Evolutionary conservation across 2,797 vertebrate genomes (phyloP), one percentile per base, ranked within the genome.

Genomic region (Malacoraja senta): DNA sequence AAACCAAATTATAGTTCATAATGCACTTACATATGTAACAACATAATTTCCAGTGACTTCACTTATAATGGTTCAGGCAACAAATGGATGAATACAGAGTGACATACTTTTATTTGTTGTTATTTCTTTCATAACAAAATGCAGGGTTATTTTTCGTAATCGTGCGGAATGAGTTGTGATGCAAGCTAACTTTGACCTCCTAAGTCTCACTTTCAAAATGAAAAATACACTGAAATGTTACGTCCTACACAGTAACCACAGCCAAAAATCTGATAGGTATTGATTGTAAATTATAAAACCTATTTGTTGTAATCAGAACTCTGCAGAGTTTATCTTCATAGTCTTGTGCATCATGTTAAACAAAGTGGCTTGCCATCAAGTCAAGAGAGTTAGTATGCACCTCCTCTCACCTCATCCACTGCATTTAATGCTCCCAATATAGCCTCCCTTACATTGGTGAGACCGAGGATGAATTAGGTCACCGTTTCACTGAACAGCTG

Each of bases 1-100:
- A 35, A 91, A 38, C 68, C 88, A 91, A 91, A 91, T 72, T 71
- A 71, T 29, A 15, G 68, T 53, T 26, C 88, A 26, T 91, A 71
- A 91, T 91, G 53, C 53, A 61, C 24, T 29, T 84, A 32, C 7
- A 63, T 86, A 15, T 32, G 58, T 32, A 63, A 29, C 13, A 86
- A 29, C 8, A 61, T 58, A 8, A 83, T 24, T 58, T 80, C 78
- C 2, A 15, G 32, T 80, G 44, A 24, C 53, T 26, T 26, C 80
- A 53, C 38, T 83, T 58, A 1, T 44, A 44, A 35, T 26, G 44
- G 0, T 83, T 19, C 35, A 81, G 44, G 38, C 38, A 83, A 44
- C 8, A 80, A 80, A 80, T 44, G 58, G 44, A 58, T 53, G 44
- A 61, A 83, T 32, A 63, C 58, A n/a, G 15, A 86, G 26, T 63